These are phyloP conservation scores for Paraplagusia blochii DNA, from an alignment of 2,113 vertebrate genomes.

Conservation along the genomic window DNA sequence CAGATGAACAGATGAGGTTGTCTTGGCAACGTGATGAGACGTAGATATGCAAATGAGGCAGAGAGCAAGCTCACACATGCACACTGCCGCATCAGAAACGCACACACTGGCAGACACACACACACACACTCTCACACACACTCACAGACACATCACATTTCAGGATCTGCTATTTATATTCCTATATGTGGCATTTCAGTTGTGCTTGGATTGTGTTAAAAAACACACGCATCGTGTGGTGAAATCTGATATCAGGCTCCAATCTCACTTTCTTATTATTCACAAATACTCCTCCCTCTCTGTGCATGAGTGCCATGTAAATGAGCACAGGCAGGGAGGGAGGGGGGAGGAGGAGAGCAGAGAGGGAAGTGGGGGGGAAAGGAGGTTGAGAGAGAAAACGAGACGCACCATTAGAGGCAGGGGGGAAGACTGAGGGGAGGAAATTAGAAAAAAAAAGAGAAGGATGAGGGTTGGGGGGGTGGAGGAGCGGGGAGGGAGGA, in stretches of 20 bases:
- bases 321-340: constrained; percentile 70
- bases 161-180: constrained; percentile 66
- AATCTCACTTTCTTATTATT: constrained; percentile 76
- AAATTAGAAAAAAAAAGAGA: constrained; percentile 41
- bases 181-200: constrained; percentile 39
- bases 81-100: constrained; percentile 79
- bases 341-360: constrained; percentile 37
- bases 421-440: constrained; percentile 53
- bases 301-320: constrained; percentile 79
- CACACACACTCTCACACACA: constrained; percentile 33
- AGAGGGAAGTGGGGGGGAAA: constrained; percentile 17
- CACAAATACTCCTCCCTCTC: constrained; percentile 72
- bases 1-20: constrained; percentile 80
- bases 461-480: constrained; percentile 47
- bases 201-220: constrained; percentile 48
- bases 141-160: constrained; percentile 38
- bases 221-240: constrained; percentile 46
- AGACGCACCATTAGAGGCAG: constrained; percentile 64
- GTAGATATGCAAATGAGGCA: constrained; percentile 80
- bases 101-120: too few species aligned
- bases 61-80: constrained; percentile 89
- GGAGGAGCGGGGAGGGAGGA: constrained; percentile 44
- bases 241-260: constrained; percentile 59
- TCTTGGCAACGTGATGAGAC: constrained; percentile 79
- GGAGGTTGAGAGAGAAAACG: constrained; percentile 46